A percentile compares a stretch with the other conserved stretches of the same genome.
Conservation (phyloP, 37 sponge, comb jelly and placozoan genomes). For the Cliona cf. orientalis region DNA sequence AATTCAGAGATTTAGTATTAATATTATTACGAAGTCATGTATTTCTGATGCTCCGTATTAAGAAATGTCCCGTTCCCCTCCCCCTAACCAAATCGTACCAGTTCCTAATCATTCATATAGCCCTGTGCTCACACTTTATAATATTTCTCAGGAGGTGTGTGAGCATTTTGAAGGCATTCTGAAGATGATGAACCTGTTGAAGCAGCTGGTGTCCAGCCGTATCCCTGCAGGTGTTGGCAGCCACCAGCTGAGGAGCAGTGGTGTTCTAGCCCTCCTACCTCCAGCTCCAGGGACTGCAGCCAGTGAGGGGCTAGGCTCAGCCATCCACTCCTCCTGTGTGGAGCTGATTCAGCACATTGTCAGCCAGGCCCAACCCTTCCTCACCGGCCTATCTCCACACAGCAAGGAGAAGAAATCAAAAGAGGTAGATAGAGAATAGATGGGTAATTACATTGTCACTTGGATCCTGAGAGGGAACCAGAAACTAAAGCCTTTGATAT, state of each 20-base stretch:
- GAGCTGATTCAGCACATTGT: constrained; percentile 55
- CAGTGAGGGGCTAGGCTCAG: constrained; percentile 19
- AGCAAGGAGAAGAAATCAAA: constrained; percentile 23
- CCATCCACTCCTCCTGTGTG: constrained; percentile 44
- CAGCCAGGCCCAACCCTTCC: background rate
- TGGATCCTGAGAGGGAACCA: background rate
- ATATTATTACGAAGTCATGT: no score
- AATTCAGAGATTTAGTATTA: no score
- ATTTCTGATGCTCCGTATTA: no score
- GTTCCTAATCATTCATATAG: no score
- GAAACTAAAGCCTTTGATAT: background rate
- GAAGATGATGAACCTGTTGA: constrained; percentile 42
- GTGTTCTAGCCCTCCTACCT: constrained; percentile 6
- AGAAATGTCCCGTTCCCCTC: no score
- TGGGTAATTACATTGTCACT: background rate
- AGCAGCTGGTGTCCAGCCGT: constrained; percentile 11
- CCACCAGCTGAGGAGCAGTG: background rate
- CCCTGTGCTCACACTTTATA: no score
- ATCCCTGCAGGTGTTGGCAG: background rate
- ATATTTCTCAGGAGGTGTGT: constrained; percentile 45
- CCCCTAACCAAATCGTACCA: no score
- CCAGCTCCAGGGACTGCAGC: no score
- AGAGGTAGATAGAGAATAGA: constrained; percentile 17
- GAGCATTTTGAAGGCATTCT: constrained; percentile 57
- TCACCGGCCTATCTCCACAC: background rate